These are phyloP conservation scores for Phoenoteleia sp. DNA, from an alignment of 2,888 invertebrate species.

Conservation along the genomic window DNA sequence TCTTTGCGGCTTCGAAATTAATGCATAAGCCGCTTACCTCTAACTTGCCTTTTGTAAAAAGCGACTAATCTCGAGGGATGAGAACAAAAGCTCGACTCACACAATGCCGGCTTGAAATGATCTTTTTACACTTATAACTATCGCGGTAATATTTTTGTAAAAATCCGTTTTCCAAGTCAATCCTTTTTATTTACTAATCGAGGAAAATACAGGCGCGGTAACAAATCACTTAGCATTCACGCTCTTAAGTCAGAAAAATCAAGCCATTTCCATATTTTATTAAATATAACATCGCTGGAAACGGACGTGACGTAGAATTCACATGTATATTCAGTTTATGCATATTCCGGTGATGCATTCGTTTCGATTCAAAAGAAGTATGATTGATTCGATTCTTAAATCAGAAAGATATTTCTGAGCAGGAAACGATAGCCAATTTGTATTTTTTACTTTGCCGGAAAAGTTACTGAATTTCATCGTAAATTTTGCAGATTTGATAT, in stretches of 20 bases:
- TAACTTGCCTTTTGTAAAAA: neutral
- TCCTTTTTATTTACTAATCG: neutral
- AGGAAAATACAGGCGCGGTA: neutral
- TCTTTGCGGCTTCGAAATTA: neutral
- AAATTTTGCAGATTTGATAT: no score
- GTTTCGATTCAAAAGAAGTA: constrained; percentile 15
- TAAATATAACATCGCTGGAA: neutral
- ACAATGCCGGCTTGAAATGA: constrained; percentile 2
- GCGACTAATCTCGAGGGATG: constrained; percentile 15
- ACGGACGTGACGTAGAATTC: neutral
- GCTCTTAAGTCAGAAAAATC: neutral
- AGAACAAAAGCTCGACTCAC: constrained; percentile 28
- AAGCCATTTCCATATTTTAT: neutral
- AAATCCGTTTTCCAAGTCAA: neutral
- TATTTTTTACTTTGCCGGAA: no score
- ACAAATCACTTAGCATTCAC: neutral
- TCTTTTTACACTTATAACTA: neutral
- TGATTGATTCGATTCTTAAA: constrained; percentile 2
- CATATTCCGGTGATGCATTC: neutral
- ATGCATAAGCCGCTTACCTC: constrained; percentile 16
- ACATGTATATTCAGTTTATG: neutral
- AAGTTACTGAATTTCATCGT: no score
- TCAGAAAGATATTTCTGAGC: no score
- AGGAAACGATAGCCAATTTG: no score
- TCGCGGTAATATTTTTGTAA: constrained; percentile 4